Evolutionary conservation across 2,797 vertebrate genomes (phyloP), one percentile per base, ranked within the genome.

Genomic region (Pangasius mekongensis): DNA sequence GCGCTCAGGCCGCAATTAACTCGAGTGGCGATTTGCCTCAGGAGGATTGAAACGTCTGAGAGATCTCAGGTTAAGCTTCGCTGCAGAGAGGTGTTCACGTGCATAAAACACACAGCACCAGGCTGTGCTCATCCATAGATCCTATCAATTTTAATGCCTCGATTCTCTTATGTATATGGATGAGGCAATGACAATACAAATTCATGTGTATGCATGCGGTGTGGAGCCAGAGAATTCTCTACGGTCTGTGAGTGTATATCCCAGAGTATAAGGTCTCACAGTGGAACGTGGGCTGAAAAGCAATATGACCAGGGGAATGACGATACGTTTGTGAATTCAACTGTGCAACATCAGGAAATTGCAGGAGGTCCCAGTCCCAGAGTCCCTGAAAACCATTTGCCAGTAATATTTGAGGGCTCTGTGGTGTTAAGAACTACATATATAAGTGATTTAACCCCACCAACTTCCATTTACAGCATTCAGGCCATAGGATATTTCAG

Each of bases 371-470:
- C 88, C 58, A 78, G 74, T 64, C 62, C 91, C 20, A 60, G 24
- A 81, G 89, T 80, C 86, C 90, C 89, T 88, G 89, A 91, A 90
- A 86, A 84, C 85, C 78, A 86, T 89, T 91, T 82, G 77, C 81
- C 74, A 83, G 89, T 89, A 90, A 91, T 86, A 84, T 88, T 88
- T 87, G 36, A 84, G 86, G 39, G 78, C 87, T 85, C 84, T 90
- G 76, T 16, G 76, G 83, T 80, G 87, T 91, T 89, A 89, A 78
- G 84, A 87, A 83, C 91, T 86, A 84, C 85, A 89, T 56, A 67
- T 83, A 86, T 88, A 87, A 89, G 85, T 60, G 89, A 86, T 86
- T 87, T 92, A 93, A 92, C 91, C 90, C 91, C 89, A 91, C 92
- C 92, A 91, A 20, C 89, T 91, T 91, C 67, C 64, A 88, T 91